Conservation (phyloP, 2,797 vertebrate genomes). For the Semotilus atromaculatus region DNA sequence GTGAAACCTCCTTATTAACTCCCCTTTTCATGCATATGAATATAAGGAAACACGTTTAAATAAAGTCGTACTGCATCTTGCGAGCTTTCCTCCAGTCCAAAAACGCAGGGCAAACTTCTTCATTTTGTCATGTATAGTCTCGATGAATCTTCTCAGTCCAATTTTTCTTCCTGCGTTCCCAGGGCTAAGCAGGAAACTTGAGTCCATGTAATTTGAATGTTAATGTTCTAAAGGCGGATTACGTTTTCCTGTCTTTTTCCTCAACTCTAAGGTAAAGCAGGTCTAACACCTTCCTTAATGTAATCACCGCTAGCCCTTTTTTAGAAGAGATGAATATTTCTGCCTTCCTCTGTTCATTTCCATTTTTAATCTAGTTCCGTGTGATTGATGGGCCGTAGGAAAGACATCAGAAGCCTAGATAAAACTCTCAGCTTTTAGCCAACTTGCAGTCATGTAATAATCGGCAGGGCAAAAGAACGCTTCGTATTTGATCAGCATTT, state of each 20-base stretch:
- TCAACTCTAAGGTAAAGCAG: slow-evolving; percentile 49
- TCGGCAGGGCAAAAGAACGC: slow-evolving; percentile 5
- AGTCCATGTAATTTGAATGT: slow-evolving; percentile 57
- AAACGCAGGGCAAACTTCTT: neutral
- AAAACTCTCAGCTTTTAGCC: slow-evolving; percentile 35
- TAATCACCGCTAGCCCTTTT: slow-evolving; percentile 56
- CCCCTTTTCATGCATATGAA: neutral
- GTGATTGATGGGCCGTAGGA: slow-evolving; percentile 56
- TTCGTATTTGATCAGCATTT: slow-evolving; percentile 13
- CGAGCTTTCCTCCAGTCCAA: neutral
- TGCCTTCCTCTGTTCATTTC: slow-evolving; percentile 58
- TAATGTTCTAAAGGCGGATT: slow-evolving; percentile 60
- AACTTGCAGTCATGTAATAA: slow-evolving; percentile 23
- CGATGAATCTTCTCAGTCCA: slow-evolving; percentile 17
- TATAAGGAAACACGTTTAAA: neutral
- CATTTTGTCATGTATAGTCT: slow-evolving; percentile 12
- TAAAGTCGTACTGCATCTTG: neutral
- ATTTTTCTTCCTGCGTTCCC: slow-evolving; percentile 28
- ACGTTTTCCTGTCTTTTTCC: slow-evolving; percentile 45
- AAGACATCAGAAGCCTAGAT: slow-evolving; percentile 41
- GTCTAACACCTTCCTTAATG: slow-evolving; percentile 54
- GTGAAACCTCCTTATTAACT: slow-evolving; percentile 4
- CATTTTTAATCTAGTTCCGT: slow-evolving; percentile 58
- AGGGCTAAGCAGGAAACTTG: slow-evolving; percentile 49
- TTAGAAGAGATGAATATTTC: slow-evolving; percentile 52